A percentile compares a stretch with the other conserved stretches of the same genome.
phyloP scores from a whole-genome alignment of 1,140 invertebrate genomes.

The Drosophila azteca region DNA sequence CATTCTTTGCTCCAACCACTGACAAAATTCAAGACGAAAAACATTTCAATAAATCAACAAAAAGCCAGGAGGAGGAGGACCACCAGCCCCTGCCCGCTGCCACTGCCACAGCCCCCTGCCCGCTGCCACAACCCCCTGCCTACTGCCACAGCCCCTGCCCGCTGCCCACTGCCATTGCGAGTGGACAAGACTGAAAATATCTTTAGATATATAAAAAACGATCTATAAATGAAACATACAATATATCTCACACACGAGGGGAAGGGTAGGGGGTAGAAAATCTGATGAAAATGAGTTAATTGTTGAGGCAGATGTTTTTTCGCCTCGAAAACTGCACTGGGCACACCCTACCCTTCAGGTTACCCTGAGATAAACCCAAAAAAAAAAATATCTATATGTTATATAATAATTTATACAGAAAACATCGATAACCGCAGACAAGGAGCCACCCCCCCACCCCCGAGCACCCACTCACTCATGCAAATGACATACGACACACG shows the following conservation, averaged over 20 bases:
- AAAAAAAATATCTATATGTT: conserved; percentile 17
- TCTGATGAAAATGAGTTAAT: conserved; percentile 27
- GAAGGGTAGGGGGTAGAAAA: conserved; percentile 1
- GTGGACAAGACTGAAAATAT: conserved; percentile 44
- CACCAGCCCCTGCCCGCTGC: too few relatives aligned
- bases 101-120: too few relatives aligned
- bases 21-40: conserved; percentile 34
- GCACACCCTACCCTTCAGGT: background rate
- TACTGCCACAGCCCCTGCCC: too few relatives aligned
- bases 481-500: conserved; percentile 19
- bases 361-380: background rate
- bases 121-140: too few relatives aligned
- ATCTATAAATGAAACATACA: conserved; percentile 41
- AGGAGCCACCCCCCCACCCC: conserved; percentile 27
- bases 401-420: conserved; percentile 28
- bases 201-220: conserved; percentile 24
- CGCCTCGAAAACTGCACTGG: background rate
- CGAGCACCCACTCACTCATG: conserved; percentile 1
- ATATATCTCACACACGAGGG: conserved; percentile 4
- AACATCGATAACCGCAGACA: too few relatives aligned
- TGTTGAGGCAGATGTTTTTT: conserved; percentile 42
- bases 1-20: conserved; percentile 7
- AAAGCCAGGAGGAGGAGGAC: conserved; percentile 19
- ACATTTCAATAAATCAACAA: conserved; percentile 59
- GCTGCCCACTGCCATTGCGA: conserved; percentile 1